phyloP scores from a whole-genome alignment of 2,113 vertebrate species.

The Nothoprocta pentlandii region DNA sequence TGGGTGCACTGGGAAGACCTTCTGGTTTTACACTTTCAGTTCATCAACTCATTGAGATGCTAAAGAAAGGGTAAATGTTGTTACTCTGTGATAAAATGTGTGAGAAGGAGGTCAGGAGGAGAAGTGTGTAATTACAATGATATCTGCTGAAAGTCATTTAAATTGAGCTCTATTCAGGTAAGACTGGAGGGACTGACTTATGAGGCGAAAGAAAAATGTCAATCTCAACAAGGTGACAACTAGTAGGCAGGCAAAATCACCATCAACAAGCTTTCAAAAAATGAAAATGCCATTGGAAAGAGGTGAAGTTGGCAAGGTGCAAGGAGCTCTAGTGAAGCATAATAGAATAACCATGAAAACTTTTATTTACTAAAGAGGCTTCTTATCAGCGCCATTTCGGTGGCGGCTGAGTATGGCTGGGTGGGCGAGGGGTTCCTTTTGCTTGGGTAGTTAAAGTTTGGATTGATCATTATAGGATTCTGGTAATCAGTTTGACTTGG shows the following conservation, averaged over 20 bases:
- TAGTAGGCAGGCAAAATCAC: not conserved
- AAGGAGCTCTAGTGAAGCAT: not conserved
- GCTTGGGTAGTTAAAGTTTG: not conserved
- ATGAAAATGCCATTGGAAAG: not conserved
- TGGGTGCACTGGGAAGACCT: not conserved
- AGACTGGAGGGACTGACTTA: not conserved
- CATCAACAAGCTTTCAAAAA: not conserved
- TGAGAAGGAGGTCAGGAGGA: not conserved
- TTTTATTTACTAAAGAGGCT: not conserved
- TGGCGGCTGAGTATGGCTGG: not conserved
- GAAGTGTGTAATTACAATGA: not conserved
- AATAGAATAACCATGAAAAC: not conserved
- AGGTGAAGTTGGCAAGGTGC: not conserved
- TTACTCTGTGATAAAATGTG: not conserved
- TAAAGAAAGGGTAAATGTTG: constrained; percentile 9
- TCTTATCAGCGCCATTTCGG: not conserved
- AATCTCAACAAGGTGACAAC: not conserved
- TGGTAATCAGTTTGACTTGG: not conserved
- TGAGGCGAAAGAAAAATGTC: not conserved
- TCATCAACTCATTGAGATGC: constrained; percentile 2
- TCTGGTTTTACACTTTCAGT: not conserved
- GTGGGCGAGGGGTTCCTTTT: not conserved
- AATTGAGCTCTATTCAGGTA: not conserved
- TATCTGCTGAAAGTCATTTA: not conserved
- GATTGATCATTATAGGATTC: not conserved